Evolutionary conservation across 2,113 vertebrate genomes (phyloP), one percentile per base, ranked within the genome.

Genomic region (Leuciscus idus): DNA sequence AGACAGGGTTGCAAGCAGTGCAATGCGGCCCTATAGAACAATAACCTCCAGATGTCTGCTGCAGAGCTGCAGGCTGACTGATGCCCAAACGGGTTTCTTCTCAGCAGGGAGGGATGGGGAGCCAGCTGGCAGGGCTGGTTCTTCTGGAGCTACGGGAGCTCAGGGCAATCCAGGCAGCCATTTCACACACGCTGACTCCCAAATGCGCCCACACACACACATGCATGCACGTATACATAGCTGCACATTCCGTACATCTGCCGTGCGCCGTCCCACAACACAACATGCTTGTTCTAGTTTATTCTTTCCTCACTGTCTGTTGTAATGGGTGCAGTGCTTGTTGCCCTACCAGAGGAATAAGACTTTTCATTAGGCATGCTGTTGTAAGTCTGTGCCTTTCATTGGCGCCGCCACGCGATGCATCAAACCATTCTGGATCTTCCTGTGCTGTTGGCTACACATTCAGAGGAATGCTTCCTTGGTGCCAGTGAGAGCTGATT

Each of bases 31-130:
- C 91, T 86, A 91, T 93, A 84, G 90, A 86, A 85, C 86, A 93
- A 93, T 93, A 93, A 95, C 92, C 90, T 94, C 93, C 94, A 95
- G 93, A 95, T 94, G 93, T 94, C 92, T 90, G 91, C 84, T 89
- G 87, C 91, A 88, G 91, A 91, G 87, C 92, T 88, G 84, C 64
- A 26, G 90, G 89, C 89, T 88, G 84, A 90, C 91, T 87, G 90
- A 89, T 85, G 68, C 90, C 92, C 89, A 84, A 76, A 86, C 82
- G 91, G 88, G 86, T 84, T 48, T 83, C 90, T 86, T 87, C 74
- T 90, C 91, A 88, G 87, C 84, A 85, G 86, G 87, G 89, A 91
- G 88, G 89, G 62, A 80, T 77, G 86, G 83, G 84, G 87, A 88
- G 93, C 92, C 94, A 95, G 93, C 94, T 95, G 94, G 92, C 93